Percentiles rank a stretch among this genome's conserved stretches.
These are phyloP conservation scores for Diabrotica balteata DNA, from an alignment of 2,888 invertebrate genomes.

Conservation along the genomic window DNA sequence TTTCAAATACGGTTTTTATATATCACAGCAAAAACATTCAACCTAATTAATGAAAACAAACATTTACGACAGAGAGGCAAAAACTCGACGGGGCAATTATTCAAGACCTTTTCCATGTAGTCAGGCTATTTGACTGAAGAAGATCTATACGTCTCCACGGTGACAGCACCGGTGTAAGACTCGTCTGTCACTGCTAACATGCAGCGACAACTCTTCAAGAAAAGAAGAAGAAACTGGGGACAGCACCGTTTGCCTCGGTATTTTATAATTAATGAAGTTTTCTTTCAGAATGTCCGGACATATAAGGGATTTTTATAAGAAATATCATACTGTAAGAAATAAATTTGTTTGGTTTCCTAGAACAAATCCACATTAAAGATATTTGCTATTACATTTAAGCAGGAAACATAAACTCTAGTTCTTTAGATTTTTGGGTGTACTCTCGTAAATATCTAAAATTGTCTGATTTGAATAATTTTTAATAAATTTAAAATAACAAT, in stretches of 20 bases:
- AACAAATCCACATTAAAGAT: no score
- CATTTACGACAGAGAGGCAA: constrained; percentile 33
- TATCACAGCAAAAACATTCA: constrained; percentile 27
- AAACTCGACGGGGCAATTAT: constrained; percentile 38
- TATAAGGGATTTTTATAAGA: constrained; percentile 2
- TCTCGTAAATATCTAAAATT: no score
- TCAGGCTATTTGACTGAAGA: constrained; percentile 38
- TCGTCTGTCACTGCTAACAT: constrained; percentile 36
- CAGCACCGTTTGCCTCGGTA: constrained; percentile 19
- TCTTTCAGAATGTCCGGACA: neutral
- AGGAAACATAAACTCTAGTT: no score
- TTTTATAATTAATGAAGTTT: constrained; percentile 17
- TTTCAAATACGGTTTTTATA: constrained; percentile 1
- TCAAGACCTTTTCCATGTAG: constrained; percentile 37
- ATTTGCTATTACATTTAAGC: no score
- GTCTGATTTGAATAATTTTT: no score
- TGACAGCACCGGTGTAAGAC: constrained; percentile 40
- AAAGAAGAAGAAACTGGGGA: constrained; percentile 21
- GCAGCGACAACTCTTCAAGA: constrained; percentile 19
- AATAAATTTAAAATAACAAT: no score
- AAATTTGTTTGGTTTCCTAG: no score
- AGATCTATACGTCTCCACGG: constrained; percentile 36
- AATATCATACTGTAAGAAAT: neutral
- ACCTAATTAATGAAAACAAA: constrained; percentile 40
- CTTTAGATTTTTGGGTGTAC: no score